Conservation (phyloP, 2,797 vertebrate species). For the Anguilla megastoma region DNA sequence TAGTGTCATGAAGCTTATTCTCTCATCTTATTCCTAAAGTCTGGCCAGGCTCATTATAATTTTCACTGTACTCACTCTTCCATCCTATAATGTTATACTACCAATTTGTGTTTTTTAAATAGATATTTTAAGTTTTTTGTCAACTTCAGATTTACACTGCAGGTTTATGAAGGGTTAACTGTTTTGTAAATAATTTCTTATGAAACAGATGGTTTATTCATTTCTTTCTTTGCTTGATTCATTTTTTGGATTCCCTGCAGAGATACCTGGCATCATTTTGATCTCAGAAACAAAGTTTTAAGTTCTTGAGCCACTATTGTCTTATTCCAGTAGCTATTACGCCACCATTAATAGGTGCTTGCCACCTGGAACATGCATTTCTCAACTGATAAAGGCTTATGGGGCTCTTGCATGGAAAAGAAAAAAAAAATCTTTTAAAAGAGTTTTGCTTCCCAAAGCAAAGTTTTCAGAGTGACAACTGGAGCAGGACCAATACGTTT, state of each 20-base stretch:
- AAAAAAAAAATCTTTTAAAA: constrained; percentile 18
- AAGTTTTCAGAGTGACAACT: constrained; percentile 28
- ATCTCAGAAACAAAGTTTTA: constrained; percentile 45
- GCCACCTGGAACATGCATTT: constrained; percentile 62
- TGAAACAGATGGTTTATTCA: constrained; percentile 46
- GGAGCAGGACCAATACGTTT: constrained; percentile 32
- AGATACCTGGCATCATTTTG: constrained; percentile 34
- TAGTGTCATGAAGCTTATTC: not conserved
- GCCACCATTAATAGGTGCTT: constrained; percentile 61
- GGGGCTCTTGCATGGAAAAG: constrained; percentile 30
- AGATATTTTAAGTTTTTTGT: not conserved
- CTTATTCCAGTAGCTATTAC: constrained; percentile 58
- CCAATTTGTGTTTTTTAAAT: constrained; percentile 26
- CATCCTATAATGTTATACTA: constrained; percentile 30
- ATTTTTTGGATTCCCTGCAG: constrained; percentile 42
- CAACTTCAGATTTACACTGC: constrained; percentile 33
- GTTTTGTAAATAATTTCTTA: constrained; percentile 23
- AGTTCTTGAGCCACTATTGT: constrained; percentile 51
- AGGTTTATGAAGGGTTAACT: constrained; percentile 49
- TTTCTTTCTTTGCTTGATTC: constrained; percentile 48
- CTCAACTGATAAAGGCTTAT: constrained; percentile 54
- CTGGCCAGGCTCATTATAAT: constrained; percentile 45
- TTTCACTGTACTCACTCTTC: constrained; percentile 25
- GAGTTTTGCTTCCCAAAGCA: constrained; percentile 32
- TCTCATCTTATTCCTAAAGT: constrained; percentile 21